Base-by-base conservation (phyloP, 2,113 vertebrate species). In the Leptodactylus fuscus region DNA sequence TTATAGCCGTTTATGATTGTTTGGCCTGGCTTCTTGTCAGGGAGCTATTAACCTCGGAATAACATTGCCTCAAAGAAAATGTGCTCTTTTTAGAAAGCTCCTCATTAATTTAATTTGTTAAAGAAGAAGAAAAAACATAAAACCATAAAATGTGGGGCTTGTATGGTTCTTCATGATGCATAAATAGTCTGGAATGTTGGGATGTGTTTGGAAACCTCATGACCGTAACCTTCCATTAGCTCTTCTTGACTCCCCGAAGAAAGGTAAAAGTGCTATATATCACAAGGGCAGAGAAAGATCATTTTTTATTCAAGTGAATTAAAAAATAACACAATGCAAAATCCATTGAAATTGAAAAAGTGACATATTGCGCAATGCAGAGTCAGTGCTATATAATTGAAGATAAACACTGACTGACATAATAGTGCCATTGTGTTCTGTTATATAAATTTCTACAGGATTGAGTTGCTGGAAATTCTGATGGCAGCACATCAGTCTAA, bases 11-110 rank as follows among this genome's bases (percentile, higher is more conserved):
- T 89, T 91, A 87, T 83, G 90, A 65, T 90, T 93, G 88, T 91
- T 93, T 92, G 93, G 87, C 88, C 90, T 93, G 92, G 92, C 77
- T 2, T 71, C 41, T 87, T 89, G 92, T 94, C 93, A 93, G 88
- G 89, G 90, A 90, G 91, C 88, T 89, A 88, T 93, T 93, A 93
- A 90, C 91, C 93, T 90, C 87, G 89, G 90, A 90, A 90, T 91
- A 92, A 89, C 80, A 76, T 81, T 89, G 87, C 81, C 88, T 89
- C 88, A 85, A 90, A 89, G 88, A 89, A 87, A 91, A 89, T 88
- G 88, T 49, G 69, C 82, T 80, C 86, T 85, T 89, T 85, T 87
- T 87, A 88, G 86, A 93, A 90, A 89, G 89, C 85, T 81, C 49
- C 86, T 91, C 55, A 80, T 91, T 90, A 91, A 91, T 87, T 88